Evolutionary conservation across 2,113 vertebrate genomes (phyloP).

Genomic region (Ornithorhynchus anatinus): DNA sequence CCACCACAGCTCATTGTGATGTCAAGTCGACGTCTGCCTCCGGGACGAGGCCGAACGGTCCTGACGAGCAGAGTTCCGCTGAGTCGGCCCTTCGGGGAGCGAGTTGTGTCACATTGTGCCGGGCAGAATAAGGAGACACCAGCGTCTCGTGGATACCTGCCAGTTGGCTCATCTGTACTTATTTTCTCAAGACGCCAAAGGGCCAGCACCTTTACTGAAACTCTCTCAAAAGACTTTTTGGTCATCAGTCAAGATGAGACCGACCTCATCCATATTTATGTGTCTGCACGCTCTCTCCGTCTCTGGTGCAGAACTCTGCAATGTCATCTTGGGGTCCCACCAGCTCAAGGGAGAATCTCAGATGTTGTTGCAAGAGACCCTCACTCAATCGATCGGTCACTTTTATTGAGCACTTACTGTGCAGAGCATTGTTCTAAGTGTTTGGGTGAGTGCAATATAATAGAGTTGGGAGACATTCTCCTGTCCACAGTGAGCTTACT

Average conservation of each 20-base stretch:
- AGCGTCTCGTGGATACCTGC: constrained; percentile 37
- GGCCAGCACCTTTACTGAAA: constrained; percentile 32
- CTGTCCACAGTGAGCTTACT: too few relatives aligned
- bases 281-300: background rate
- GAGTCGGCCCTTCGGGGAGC: constrained; percentile 37
- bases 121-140: background rate
- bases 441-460: too few relatives aligned
- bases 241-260: constrained; percentile 28
- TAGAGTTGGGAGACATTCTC: too few relatives aligned
- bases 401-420: too few relatives aligned
- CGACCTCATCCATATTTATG: constrained; percentile 47
- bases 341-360: too few relatives aligned
- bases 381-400: background rate
- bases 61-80: constrained; percentile 36
- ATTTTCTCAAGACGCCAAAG: constrained; percentile 42
- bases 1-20: background rate
- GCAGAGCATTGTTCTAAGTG: too few relatives aligned
- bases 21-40: background rate
- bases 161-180: constrained; percentile 47
- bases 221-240: constrained; percentile 26
- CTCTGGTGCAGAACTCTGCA: constrained; percentile 3
- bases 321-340: background rate
- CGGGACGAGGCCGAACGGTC: constrained; percentile 20
- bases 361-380: too few relatives aligned
- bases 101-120: constrained; percentile 11